phyloP scores from a whole-genome alignment of 1,140 invertebrate species.

The Brachionus angularis region DNA sequence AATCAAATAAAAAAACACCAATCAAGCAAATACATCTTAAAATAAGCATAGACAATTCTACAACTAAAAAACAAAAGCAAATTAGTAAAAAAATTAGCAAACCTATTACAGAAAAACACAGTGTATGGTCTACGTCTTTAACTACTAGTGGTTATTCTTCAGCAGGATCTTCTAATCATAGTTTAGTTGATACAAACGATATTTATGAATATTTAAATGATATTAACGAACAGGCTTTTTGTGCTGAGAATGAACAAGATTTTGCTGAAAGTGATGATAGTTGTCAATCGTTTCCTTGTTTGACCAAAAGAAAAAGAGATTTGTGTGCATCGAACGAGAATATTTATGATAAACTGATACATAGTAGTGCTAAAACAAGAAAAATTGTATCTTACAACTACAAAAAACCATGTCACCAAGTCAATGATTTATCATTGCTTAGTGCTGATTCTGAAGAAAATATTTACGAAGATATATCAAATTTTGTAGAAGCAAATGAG shows the following conservation, averaged over 20 bases:
- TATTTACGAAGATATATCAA: conserved; percentile 26
- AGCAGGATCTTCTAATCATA: background rate
- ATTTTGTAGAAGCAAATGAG: conserved; percentile 4
- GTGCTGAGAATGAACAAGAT: background rate
- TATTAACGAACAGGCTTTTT: background rate
- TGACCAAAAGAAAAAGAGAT: background rate
- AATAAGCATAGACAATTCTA: conserved; percentile 15
- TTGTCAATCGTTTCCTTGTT: no score
- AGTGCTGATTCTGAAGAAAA: conserved; percentile 4
- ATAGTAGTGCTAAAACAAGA: background rate
- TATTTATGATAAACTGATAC: conserved; percentile 1
- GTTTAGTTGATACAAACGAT: background rate
- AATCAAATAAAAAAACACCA: no score
- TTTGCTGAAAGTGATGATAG: no score
- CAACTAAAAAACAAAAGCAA: background rate
- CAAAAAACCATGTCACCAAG: no score
- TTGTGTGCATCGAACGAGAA: background rate
- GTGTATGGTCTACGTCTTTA: no score
- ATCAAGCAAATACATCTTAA: background rate
- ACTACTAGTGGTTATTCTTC: conserved; percentile 29
- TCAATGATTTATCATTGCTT: background rate
- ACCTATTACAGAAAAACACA: no score
- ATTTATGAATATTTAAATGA: conserved; percentile 9
- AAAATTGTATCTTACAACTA: background rate
- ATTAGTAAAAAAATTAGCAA: background rate